These are phyloP conservation scores for Macroglossus sobrinus DNA, from an alignment of 2,113 vertebrate genomes.

Conservation along the genomic window DNA sequence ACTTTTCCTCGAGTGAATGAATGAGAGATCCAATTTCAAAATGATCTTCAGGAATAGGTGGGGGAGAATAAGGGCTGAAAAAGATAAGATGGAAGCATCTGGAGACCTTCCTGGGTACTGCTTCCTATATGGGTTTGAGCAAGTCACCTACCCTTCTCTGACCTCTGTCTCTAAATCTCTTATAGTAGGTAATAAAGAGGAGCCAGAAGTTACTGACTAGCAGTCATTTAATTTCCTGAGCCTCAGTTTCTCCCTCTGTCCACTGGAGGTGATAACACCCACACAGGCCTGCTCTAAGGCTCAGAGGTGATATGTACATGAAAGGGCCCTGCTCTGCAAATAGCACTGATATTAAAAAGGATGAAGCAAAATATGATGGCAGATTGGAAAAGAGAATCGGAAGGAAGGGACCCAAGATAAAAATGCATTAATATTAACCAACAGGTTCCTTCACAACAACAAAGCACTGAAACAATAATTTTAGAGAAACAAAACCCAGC, in stretches of 20 bases:
- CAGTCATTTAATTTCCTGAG: neutral
- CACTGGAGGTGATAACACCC: neutral
- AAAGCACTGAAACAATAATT: slow-evolving; percentile 62
- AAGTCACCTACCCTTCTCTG: neutral
- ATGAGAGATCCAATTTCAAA: neutral
- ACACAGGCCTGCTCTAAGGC: neutral
- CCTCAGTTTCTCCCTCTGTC: slow-evolving; percentile 33
- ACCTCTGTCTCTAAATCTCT: neutral
- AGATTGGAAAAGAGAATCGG: neutral
- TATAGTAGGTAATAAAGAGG: neutral
- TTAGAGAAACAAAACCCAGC: slow-evolving; percentile 68
- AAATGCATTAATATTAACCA: slow-evolving; percentile 72
- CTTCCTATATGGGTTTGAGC: neutral
- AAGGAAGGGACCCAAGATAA: slow-evolving; percentile 48
- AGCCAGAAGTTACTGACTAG: neutral
- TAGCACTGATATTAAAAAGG: neutral
- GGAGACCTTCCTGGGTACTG: neutral
- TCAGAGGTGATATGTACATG: neutral
- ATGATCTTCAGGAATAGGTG: neutral
- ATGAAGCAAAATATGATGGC: neutral
- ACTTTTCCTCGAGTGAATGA: neutral
- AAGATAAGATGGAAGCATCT: neutral
- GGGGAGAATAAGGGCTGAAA: neutral
- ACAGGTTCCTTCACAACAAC: slow-evolving; percentile 59
- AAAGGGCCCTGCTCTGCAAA: neutral